phyloP scores from a whole-genome alignment of 1,140 invertebrate genomes.

The Drosophila setifemur region DNA sequence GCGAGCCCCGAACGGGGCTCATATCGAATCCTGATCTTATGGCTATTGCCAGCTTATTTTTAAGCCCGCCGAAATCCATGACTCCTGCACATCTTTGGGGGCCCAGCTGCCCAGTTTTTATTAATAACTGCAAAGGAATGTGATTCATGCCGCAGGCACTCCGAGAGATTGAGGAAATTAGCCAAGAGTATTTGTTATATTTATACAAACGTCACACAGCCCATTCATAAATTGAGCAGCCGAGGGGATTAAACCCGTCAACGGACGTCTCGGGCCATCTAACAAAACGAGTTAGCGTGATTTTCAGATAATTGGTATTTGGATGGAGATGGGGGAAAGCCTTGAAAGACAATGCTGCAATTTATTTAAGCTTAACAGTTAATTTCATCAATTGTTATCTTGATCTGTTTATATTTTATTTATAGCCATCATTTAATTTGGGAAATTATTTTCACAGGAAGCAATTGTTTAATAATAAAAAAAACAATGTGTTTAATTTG shows the following conservation, averaged over 20 bases:
- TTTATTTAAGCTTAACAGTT: slow-evolving; percentile 11
- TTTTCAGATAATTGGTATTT: background rate
- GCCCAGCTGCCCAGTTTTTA: slow-evolving; percentile 28
- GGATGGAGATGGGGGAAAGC: background rate
- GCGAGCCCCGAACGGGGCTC: slow-evolving; percentile 35
- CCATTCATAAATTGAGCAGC: slow-evolving; percentile 39
- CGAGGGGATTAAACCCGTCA: slow-evolving; percentile 20
- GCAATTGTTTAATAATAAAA: background rate
- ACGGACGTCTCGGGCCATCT: slow-evolving; percentile 3
- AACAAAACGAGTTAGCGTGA: slow-evolving; percentile 29
- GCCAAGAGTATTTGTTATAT: slow-evolving; percentile 36
- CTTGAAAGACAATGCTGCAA: slow-evolving; percentile 20
- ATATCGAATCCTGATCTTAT: slow-evolving; percentile 33
- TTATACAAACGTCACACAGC: slow-evolving; percentile 26
- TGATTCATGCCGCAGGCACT: slow-evolving; percentile 29
- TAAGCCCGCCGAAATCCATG: slow-evolving; percentile 31
- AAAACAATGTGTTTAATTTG: no score
- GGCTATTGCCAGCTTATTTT: slow-evolving; percentile 38
- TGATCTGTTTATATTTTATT: background rate
- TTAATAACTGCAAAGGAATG: slow-evolving; percentile 7
- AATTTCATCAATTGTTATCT: background rate
- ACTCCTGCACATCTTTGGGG: slow-evolving; percentile 32
- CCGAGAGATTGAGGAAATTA: slow-evolving; percentile 33
- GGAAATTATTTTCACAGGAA: background rate
- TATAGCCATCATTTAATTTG: background rate